Evolutionary conservation across 2,888 invertebrate genomes (phyloP), one percentile per base, ranked within the genome.

Genomic region (Eucriotettix oculatus): DNA sequence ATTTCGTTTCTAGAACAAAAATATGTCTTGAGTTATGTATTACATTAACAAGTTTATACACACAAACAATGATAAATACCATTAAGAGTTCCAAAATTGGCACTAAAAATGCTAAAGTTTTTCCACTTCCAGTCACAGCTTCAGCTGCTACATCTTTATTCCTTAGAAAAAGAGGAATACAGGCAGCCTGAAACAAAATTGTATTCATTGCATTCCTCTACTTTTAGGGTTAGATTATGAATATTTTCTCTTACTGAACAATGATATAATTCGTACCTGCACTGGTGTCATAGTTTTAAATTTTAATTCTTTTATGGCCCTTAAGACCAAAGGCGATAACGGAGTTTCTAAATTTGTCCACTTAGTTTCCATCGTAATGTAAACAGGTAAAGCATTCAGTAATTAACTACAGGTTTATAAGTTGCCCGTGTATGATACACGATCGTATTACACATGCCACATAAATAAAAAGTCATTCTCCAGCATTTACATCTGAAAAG

Each of bases 101-200:
- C 54, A 99, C 84, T 12, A 98, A 76, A 73, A 98, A 99, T 0
- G 98, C 95, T 52, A 99, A 74, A 0, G 98, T 99, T 76, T 99
- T 99, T 0, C 99, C 99, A 65, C 97, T 97, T 7, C 99, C 99
- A 1, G 99, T 99, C 0, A 98, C 93, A 7, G 99, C 98, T 75
- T 99, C 97, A 0, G 91, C 98, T 1, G 93, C 95, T 14, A 99
- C 95, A 79, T 99, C 99, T 74, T 96, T 97, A 67, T 90, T 89
- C 10, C 83, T 82, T 58, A 97, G 72, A 58, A 99, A 77, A 59
- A 94, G 76, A 0, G 95, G 95, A 68, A 96, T 95, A 59, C 90
- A 86, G 0, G 92, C 90, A 9, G 90, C 86, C 80, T 94, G 67
- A 16, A 64, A 63, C 29, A 29, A 29, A 29, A 29, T 29, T 29